Percentiles rank a stretch among this genome's conserved stretches.
These are phyloP conservation scores for Centropristis striata DNA, from an alignment of 2,113 vertebrate genomes.

Conservation along the genomic window DNA sequence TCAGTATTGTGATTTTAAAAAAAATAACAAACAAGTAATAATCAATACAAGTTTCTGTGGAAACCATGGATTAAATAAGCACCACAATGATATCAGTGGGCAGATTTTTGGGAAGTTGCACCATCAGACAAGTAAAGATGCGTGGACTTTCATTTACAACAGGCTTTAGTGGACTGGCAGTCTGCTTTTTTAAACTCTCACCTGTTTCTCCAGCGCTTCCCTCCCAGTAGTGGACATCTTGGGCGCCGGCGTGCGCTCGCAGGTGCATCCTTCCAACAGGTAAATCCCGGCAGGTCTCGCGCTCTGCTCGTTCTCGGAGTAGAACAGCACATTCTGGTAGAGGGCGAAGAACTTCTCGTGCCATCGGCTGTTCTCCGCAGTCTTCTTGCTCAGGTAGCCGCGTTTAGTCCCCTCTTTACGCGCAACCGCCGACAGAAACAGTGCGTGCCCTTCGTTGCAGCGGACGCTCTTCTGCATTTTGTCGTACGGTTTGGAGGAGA, in stretches of 20 bases:
- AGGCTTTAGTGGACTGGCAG: neutral
- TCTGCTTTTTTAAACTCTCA: constrained; percentile 64
- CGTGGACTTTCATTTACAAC: neutral
- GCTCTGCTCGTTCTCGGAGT: constrained; percentile 97
- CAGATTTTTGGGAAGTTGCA: neutral
- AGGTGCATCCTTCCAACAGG: constrained; percentile 97
- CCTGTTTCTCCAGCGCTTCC: constrained; percentile 96
- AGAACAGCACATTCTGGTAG: constrained; percentile 97
- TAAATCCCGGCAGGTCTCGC: constrained; percentile 95
- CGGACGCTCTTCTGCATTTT: constrained; percentile 97
- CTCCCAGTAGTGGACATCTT: constrained; percentile 88
- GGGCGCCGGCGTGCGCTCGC: constrained; percentile 91
- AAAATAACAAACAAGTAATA: neutral
- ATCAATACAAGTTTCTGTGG: neutral
- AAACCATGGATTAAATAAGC: neutral
- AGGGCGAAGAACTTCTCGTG: constrained; percentile 98
- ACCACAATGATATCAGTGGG: neutral
- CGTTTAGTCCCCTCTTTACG: constrained; percentile 96
- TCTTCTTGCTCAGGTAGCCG: constrained; percentile 94
- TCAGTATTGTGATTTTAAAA: neutral
- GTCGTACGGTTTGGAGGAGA: neutral
- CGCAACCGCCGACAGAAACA: constrained; percentile 92
- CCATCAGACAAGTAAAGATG: neutral
- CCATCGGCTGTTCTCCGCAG: constrained; percentile 96
- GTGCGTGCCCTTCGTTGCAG: constrained; percentile 96